Conservation (phyloP, 2,797 vertebrate genomes). For the Takifugu rubripes region DNA sequence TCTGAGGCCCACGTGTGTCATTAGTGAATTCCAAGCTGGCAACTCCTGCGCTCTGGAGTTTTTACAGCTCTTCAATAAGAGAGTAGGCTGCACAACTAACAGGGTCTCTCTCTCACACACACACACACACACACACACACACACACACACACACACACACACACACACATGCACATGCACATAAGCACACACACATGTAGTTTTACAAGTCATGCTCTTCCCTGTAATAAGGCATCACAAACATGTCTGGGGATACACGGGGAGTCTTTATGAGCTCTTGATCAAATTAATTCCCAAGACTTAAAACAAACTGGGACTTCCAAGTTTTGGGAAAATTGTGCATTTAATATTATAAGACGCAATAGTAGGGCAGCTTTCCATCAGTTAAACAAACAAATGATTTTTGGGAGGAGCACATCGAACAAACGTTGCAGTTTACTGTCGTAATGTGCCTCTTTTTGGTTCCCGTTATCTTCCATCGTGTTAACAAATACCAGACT, state of each 20-base stretch:
- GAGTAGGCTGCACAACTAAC: slow-evolving; percentile 51
- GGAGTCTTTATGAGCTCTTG: slow-evolving; percentile 57
- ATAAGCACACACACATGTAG: slow-evolving; percentile 27
- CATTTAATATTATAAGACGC: slow-evolving; percentile 36
- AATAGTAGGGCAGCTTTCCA: neutral
- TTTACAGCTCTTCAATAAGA: slow-evolving; percentile 71
- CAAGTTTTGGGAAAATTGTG: slow-evolving; percentile 34
- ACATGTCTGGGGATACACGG: slow-evolving; percentile 64
- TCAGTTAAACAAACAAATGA: slow-evolving; percentile 3
- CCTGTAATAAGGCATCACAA: slow-evolving; percentile 71
- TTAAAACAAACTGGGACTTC: slow-evolving; percentile 60
- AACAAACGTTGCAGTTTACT: no score
- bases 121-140: slow-evolving; percentile 6
- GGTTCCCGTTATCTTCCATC: no score
- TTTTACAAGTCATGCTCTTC: slow-evolving; percentile 66
- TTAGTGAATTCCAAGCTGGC: slow-evolving; percentile 77
- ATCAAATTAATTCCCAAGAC: slow-evolving; percentile 60
- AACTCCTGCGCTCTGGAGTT: slow-evolving; percentile 72
- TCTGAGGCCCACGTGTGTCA: slow-evolving; percentile 76
- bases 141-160: no score
- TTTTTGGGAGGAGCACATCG: no score
- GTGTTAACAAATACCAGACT: no score
- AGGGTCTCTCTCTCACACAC: slow-evolving; percentile 37
- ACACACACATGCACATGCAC: no score
- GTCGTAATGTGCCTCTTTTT: no score